These are phyloP conservation scores for Mylabris phalerata DNA, from an alignment of 1,140 invertebrate genomes.

Conservation along the genomic window DNA sequence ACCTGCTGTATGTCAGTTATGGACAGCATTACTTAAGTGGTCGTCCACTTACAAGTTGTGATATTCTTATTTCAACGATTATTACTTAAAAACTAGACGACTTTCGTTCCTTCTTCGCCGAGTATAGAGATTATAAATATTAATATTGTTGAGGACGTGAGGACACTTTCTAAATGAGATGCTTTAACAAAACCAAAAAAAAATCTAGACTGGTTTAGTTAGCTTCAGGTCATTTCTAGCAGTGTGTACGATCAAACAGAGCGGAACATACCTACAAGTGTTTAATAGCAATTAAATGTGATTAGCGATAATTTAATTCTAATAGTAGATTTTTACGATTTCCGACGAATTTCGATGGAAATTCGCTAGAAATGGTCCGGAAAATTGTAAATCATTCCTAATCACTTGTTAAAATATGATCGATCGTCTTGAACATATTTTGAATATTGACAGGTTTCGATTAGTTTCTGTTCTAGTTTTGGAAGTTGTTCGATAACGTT, in stretches of 20 bases:
- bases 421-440: no score
- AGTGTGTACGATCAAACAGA: slow-evolving; percentile 4
- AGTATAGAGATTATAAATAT: background rate
- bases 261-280: slow-evolving; percentile 8
- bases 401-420: no score
- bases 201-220: slow-evolving; percentile 14
- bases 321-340: no score
- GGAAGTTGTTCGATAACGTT: background rate
- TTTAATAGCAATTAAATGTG: slow-evolving; percentile 5
- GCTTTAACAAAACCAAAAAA: no score
- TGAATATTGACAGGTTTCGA: background rate
- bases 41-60: slow-evolving; percentile 20
- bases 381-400: no score
- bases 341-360: no score
- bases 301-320: slow-evolving; percentile 10
- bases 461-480: slow-evolving; percentile 9
- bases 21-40: slow-evolving; percentile 22
- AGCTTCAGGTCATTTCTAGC: slow-evolving; percentile 7
- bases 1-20: slow-evolving; percentile 19
- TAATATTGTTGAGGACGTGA: slow-evolving; percentile 8
- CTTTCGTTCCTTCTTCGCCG: background rate
- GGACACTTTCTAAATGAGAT: background rate
- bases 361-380: no score
- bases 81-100: slow-evolving; percentile 2
- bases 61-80: slow-evolving; percentile 16